Conservation (phyloP, 2,113 vertebrate species). For the Phaethornis superciliosus region DNA sequence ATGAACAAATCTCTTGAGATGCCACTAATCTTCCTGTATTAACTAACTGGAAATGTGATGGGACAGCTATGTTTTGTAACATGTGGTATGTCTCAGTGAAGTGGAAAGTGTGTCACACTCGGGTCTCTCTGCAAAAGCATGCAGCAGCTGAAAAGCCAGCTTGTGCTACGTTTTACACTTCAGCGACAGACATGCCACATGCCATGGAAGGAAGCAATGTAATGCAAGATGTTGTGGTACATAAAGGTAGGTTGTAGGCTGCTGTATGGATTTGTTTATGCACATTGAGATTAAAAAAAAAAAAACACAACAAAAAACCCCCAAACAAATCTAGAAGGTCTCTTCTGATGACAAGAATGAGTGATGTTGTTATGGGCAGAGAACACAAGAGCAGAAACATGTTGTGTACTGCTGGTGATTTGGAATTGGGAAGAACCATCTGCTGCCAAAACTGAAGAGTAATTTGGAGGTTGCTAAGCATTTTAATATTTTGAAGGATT, state of each 20-base stretch:
- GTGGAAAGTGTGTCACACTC: conserved; percentile 46
- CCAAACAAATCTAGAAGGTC: not conserved
- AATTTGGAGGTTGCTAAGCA: not conserved
- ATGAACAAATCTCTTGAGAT: not conserved
- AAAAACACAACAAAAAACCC: too few species aligned
- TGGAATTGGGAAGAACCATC: not conserved
- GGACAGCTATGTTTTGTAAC: conserved; percentile 33
- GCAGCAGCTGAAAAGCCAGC: conserved; percentile 32
- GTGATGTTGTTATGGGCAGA: not conserved
- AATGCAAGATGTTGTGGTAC: not conserved
- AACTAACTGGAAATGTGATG: not conserved
- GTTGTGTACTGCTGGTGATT: not conserved
- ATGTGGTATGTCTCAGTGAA: conserved; percentile 22
- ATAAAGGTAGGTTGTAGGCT: not conserved
- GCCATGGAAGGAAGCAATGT: not conserved
- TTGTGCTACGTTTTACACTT: conserved; percentile 21
- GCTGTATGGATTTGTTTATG: not conserved
- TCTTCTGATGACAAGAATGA: not conserved
- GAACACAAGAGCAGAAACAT: rapidly evolving
- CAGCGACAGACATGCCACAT: not conserved
- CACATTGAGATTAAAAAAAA: not conserved
- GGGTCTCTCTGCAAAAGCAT: not conserved
- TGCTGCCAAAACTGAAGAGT: not conserved
- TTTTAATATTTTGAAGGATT: not conserved
- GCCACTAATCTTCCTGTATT: not conserved